Evolutionary conservation across 1,140 invertebrate species (phyloP), one percentile per base, ranked within the genome.

Genomic region (Aricia agestis): DNA sequence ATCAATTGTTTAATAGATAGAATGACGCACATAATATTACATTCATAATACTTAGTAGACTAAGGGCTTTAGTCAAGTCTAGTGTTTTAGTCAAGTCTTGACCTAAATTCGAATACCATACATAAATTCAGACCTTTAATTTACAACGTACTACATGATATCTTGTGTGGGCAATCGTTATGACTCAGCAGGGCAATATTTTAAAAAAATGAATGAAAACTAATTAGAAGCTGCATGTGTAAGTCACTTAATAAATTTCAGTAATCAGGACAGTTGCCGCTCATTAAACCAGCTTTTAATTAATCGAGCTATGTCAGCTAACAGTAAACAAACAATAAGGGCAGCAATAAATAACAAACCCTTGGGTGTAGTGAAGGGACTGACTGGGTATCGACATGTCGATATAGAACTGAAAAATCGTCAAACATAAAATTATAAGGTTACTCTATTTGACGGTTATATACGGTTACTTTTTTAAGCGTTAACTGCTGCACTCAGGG

Each of bases 321-420:
- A 63, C 59, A 63, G 59, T 63, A 63, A 63, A 63, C 59, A 63
- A 63, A 63, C 59, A 63, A 63, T 63, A 63, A 63, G 59, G 59
- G 59, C 59, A 19, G 11, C 59, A 25, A 25, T 63, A 63, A 63
- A 59, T 59, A 59, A 63, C 59, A 63, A 63, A 19, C 59, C 59
- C 59, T 63, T 19, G 25, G 25, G 25, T 59, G 18, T 59, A 63
- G 59, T 18, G 59, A 63, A 11, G 19, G 17, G 18, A 4, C 15
- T 18, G 2, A 17, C 15, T 17, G 58, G n/a, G 18, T 17, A 59
- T 59, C 58, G 17, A 59, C 18, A 2, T 59, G 6, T 36, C 36
- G 36, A 36, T 36, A 36, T 36, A 36, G 9, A 36, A 9, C 36
- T 36, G 32, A 7, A 36, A 36, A 36, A 9, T n/a, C n/a, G n/a